Evolutionary conservation across 1,140 invertebrate genomes (phyloP).

Genomic region (Neotoxoptera formosana): DNA sequence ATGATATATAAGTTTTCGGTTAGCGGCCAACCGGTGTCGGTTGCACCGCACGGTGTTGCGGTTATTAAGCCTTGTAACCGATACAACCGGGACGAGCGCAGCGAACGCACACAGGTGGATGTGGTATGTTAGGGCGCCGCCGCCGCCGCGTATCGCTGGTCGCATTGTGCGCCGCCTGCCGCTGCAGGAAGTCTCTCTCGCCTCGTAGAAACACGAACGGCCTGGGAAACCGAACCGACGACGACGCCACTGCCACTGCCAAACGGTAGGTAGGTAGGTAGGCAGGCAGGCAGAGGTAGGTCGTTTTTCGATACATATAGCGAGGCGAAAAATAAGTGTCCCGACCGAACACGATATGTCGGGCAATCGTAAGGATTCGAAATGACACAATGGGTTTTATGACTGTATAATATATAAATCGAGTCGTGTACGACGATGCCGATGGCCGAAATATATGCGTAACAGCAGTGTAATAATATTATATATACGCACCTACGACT

Average conservation of each 20-base stretch:
- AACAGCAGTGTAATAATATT: not conserved
- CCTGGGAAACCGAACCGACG: constrained; percentile 50
- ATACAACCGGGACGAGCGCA: constrained; percentile 5
- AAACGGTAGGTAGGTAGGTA: constrained; percentile 27
- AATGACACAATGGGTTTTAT: constrained; percentile 40
- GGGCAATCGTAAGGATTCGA: constrained; percentile 48
- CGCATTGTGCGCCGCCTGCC: not conserved
- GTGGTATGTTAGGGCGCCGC: constrained; percentile 9
- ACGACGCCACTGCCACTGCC: too few species aligned
- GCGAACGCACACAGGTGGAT: constrained; percentile 19
- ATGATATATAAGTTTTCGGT: constrained; percentile 30
- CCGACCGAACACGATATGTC: constrained; percentile 24
- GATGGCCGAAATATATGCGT: not conserved
- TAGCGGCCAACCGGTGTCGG: constrained; percentile 18
- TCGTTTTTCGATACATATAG: not conserved
- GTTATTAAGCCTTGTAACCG: constrained; percentile 44
- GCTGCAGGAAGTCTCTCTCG: constrained; percentile 17
- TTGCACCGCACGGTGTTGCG: constrained; percentile 32
- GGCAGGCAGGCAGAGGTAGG: too few species aligned
- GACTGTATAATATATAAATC: constrained; percentile 27
- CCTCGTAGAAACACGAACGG: constrained; percentile 52
- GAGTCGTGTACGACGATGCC: not conserved
- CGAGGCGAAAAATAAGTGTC: constrained; percentile 24
- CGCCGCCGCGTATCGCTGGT: not conserved
- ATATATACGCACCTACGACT: not conserved